A percentile compares a stretch with the other conserved stretches of the same genome.
phyloP scores from a whole-genome alignment of 2,888 invertebrate genomes.

The Phaedon cochleariae region DNA sequence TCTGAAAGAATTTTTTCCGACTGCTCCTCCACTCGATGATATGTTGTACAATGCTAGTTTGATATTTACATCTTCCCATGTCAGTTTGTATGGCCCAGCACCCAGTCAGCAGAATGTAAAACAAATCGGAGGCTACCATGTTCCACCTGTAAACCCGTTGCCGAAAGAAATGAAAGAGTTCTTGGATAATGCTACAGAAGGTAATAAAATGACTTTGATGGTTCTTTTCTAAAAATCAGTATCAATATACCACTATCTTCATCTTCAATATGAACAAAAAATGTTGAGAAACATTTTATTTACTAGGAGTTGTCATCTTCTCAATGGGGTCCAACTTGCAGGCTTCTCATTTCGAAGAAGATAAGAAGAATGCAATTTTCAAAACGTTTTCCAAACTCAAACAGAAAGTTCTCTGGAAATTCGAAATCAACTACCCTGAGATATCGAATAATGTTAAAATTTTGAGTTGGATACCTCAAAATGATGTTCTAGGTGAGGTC shows the following conservation, averaged over 20 bases:
- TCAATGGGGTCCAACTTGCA: slow-evolving; percentile 70
- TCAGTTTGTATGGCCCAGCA: slow-evolving; percentile 63
- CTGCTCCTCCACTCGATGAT: slow-evolving; percentile 44
- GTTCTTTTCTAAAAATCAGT: too few species aligned
- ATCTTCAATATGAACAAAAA: slow-evolving; percentile 66
- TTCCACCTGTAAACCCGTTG: slow-evolving; percentile 48
- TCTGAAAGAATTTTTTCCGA: slow-evolving; percentile 47
- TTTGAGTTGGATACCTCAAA: slow-evolving; percentile 53
- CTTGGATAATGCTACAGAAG: slow-evolving; percentile 65
- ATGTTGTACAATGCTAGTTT: slow-evolving; percentile 51
- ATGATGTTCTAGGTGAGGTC: slow-evolving; percentile 50
- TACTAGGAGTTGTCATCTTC: slow-evolving; percentile 65
- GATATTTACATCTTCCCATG: slow-evolving; percentile 59
- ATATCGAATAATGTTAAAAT: slow-evolving; percentile 59
- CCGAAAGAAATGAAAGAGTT: slow-evolving; percentile 63
- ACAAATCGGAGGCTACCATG: slow-evolving; percentile 68
- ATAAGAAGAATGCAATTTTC: slow-evolving; percentile 65
- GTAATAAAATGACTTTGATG: slow-evolving; percentile 63
- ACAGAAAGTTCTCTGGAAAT: slow-evolving; percentile 75
- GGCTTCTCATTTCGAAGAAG: slow-evolving; percentile 63
- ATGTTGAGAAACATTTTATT: slow-evolving; percentile 59
- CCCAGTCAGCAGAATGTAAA: slow-evolving; percentile 67
- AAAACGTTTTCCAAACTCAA: slow-evolving; percentile 68
- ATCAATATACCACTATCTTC: too few species aligned
- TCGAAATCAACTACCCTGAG: slow-evolving; percentile 60